Percentiles rank a stretch among this genome's conserved stretches.
These are phyloP conservation scores for Platerodrilus igneus DNA, from an alignment of 2,888 invertebrate genomes.

Conservation along the genomic window DNA sequence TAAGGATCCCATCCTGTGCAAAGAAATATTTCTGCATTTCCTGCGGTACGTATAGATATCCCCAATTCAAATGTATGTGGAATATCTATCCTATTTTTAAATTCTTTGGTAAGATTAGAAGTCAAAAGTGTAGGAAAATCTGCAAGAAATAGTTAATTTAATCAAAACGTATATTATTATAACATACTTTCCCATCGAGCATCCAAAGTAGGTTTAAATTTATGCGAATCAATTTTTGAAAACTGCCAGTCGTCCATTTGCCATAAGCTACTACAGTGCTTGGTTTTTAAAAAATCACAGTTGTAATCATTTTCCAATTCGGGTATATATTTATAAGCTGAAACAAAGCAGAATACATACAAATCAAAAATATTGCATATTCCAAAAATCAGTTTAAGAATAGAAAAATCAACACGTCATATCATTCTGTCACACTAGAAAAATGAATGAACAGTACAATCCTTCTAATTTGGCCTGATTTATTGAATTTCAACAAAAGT, in stretches of 20 bases:
- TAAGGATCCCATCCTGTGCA: constrained; percentile 40
- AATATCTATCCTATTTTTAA: constrained; percentile 33
- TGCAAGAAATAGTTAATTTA: constrained; percentile 22
- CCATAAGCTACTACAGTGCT: constrained; percentile 37
- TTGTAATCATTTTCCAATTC: constrained; percentile 35
- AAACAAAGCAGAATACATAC: constrained; percentile 6
- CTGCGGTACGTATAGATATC: constrained; percentile 38
- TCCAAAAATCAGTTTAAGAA: too few relatives aligned
- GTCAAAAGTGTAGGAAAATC: constrained; percentile 37
- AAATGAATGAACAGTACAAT: too few relatives aligned
- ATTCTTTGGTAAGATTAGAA: constrained; percentile 34
- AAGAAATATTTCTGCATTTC: constrained; percentile 36
- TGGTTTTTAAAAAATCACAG: constrained; percentile 38
- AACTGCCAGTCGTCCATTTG: constrained; percentile 37
- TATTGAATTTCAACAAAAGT: too few relatives aligned
- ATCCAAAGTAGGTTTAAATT: constrained; percentile 37
- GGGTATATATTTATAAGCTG: constrained; percentile 36
- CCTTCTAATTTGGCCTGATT: too few relatives aligned
- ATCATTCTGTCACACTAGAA: too few relatives aligned
- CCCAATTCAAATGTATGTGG: constrained; percentile 32
- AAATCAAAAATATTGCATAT: too few relatives aligned
- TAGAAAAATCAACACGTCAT: too few relatives aligned
- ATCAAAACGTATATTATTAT: neutral
- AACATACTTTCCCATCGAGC: constrained; percentile 41
- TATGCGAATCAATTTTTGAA: constrained; percentile 34